Evolutionary conservation across 1,140 invertebrate genomes (phyloP), one percentile per base, ranked within the genome.

Genomic region (Diabrotica undecimpunctata): DNA sequence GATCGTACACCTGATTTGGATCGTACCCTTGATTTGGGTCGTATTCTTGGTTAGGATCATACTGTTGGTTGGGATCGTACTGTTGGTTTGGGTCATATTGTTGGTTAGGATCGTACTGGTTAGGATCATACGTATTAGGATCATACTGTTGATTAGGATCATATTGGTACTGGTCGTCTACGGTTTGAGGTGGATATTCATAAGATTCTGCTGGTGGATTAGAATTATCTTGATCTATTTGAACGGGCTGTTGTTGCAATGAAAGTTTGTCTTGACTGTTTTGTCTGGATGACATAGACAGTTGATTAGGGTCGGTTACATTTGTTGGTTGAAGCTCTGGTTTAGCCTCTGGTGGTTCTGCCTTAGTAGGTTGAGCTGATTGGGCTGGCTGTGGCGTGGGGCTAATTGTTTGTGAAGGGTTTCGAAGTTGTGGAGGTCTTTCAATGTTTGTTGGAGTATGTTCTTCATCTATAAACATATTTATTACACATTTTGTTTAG

Each of bases 141-240:
- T 71, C 58, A 64, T 76, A 73, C 51, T 72, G 70, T 12, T 76
- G 71, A 66, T 62, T 67, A 2, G 63, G 57, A 67, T 73, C 66
- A 53, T 75, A 76, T 11, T 57, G 56, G 41, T 60, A 36, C 7
- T 57, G 65, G 59, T 69, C 55, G 53, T 65, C 53, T 66, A 3
- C 64, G 57, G 61, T 71, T 66, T 58, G 73, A 75, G 38, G 7
- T 6, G 53, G n/a, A 39, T 67, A 65, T 25, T 65, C 41, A 25
- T 67, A 50, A 25, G 25, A 25, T 25, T 25, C 25, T 35, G 50
- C 25, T 10, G 60, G 66, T 51, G 70, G 55, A 35, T 14, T 11
- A 14, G 46, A 5, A 53, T 72, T 66, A 39, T 69, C 36, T 38
- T 60, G 66, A 64, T 68, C 64, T 6, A 68, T 61, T 14, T 41